Evolutionary conservation across 2,888 invertebrate genomes (phyloP), one percentile per base, ranked within the genome.

Genomic region (Myopa tessellatipennis): DNA sequence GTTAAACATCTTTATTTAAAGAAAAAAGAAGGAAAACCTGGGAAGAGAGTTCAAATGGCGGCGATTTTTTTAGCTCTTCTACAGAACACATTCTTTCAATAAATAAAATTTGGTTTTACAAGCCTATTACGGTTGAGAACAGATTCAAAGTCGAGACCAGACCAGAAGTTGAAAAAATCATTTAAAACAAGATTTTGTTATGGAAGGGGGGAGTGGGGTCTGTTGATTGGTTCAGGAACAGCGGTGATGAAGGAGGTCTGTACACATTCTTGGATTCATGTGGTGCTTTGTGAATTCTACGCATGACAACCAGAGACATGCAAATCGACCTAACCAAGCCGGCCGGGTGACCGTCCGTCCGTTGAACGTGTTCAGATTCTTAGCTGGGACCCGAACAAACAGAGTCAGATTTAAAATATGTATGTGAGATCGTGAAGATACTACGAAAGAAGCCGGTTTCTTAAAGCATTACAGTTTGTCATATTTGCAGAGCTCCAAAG

Each of bases 361-460:
- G 14, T 58, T 16, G 58, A 61, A 26, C 10, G 26, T 61, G 61
- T 61, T 34, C 65, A 14, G 34, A 16, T 34, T 26, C 36, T 55
- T 12, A 4, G 38, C 58, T 7, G 38, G 58, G 18, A 36, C 58
- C 71, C 7, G 14, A 38, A 14, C 71, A 38, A 38, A 14, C 71
- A 38, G 36, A 18, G 58, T 5, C n/a, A 38, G 58, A 34, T 26
- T n/a, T n/a, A 40, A 14, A 63, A 61, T 34, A 16, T 45, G 26
- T 65, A 34, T 65, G 50, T 52, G 26, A n/a, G 74, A 74, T 65
- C 50, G 34, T 50, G 74, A 40, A 12, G 74, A 74, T 74, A 74
- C 63, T 50, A 26, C 52, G n/a, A 63, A 65, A 16, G 38, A 36
- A 76, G 78, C 78, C 55, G 74, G 70, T 74, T 70, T 74, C 61